Conservation (phyloP, 2,797 vertebrate genomes). For the Catamblyrhynchus diadema region DNA sequence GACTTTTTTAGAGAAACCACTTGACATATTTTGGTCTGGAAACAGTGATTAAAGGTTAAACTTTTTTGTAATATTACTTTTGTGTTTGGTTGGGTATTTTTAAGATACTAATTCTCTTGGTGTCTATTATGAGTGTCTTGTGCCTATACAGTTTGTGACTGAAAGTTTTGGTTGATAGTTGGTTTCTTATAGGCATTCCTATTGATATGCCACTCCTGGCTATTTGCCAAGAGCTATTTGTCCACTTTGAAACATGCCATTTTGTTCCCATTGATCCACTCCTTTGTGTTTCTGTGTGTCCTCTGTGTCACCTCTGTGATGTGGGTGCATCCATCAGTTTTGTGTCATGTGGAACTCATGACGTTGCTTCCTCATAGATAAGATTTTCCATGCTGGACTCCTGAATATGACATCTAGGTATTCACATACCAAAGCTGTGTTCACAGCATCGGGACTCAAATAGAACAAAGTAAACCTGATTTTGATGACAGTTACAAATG, state of each 20-base stretch:
- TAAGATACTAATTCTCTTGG: neutral
- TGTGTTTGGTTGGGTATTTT: neutral
- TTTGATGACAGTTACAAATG: slow-evolving; percentile 11
- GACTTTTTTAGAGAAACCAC: neutral
- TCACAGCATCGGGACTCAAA: neutral
- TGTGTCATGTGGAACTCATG: neutral
- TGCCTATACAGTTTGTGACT: neutral
- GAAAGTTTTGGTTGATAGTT: neutral
- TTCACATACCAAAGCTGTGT: neutral
- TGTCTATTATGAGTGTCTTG: neutral
- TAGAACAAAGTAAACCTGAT: neutral
- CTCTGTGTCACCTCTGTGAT: slow-evolving; percentile 50
- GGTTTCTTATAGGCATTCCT: neutral
- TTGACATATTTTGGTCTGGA: neutral
- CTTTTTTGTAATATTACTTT: neutral
- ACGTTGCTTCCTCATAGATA: slow-evolving; percentile 2
- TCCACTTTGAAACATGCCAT: slow-evolving; percentile 12
- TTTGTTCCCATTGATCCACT: slow-evolving; percentile 56
- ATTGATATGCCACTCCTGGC: neutral
- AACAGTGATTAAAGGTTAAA: neutral
- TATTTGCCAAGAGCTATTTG: slow-evolving; percentile 34
- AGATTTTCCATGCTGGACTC: slow-evolving; percentile 46
- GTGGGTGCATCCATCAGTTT: slow-evolving; percentile 9
- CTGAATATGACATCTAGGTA: neutral
- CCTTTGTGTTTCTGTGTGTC: slow-evolving; percentile 38